A percentile compares a stretch with the other conserved stretches of the same genome.
phyloP scores from a whole-genome alignment of 2,113 vertebrate species.

The Dryoscopus gambensis region DNA sequence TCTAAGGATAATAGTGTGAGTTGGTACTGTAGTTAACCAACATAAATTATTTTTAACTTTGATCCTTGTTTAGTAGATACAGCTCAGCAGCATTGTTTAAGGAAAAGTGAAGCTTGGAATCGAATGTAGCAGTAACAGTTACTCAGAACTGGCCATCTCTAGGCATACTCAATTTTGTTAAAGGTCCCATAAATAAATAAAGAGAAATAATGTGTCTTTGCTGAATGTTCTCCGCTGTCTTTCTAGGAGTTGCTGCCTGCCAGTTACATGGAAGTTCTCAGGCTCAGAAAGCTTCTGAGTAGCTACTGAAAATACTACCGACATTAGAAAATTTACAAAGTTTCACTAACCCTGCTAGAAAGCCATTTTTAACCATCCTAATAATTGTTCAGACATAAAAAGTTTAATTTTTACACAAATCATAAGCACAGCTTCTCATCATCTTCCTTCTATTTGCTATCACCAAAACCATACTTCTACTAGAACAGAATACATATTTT shows the following conservation, averaged over 20 bases:
- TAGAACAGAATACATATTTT: neutral
- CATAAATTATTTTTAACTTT: neutral
- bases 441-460: neutral
- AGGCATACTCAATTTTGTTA: neutral
- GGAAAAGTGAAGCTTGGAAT: neutral
- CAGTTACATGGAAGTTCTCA: accelerated
- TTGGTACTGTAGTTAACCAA: neutral
- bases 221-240: neutral
- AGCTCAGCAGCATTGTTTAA: neutral
- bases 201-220: neutral
- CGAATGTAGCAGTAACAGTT: neutral
- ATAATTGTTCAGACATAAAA: neutral
- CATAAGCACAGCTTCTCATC: neutral
- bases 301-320: neutral
- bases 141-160: neutral
- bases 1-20: neutral
- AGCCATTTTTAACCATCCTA: neutral
- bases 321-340: neutral
- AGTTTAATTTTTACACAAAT: neutral
- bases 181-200: too few species aligned
- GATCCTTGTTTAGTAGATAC: neutral
- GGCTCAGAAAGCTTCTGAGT: neutral
- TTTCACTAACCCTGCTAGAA: neutral
- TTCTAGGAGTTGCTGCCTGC: neutral
- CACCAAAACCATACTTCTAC: neutral